These are phyloP conservation scores for Epizoanthus scotinus DNA, from an alignment of 92 coral and sea anemone species.

Conservation along the genomic window DNA sequence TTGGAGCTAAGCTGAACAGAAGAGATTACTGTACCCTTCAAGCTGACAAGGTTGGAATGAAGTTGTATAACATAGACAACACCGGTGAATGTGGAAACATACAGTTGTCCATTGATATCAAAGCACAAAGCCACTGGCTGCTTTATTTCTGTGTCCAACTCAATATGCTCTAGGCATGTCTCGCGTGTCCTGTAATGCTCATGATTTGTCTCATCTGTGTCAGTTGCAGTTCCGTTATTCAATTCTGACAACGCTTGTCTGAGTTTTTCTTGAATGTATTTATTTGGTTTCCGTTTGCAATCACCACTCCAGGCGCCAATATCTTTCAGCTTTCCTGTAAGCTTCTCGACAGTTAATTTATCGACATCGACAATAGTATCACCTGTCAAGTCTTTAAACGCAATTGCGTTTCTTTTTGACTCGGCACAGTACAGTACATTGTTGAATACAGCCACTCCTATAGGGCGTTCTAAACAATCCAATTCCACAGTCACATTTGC, in stretches of 20 bases:
- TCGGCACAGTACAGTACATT: conserved; percentile 54
- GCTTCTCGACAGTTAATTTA: conserved; percentile 54
- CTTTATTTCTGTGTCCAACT: conserved; percentile 43
- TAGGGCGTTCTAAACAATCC: conserved; percentile 52
- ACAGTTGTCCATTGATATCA: conserved; percentile 39
- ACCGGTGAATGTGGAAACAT: conserved; percentile 53
- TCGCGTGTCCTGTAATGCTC: background rate
- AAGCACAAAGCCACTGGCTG: conserved; percentile 55
- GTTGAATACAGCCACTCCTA: conserved; percentile 57
- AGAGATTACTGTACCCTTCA: conserved; percentile 46
- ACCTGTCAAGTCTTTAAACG: conserved; percentile 63
- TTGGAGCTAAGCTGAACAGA: conserved; percentile 51
- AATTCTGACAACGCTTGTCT: conserved; percentile 39
- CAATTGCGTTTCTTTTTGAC: conserved; percentile 57
- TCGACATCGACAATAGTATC: conserved; percentile 60
- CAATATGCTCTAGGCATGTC: too few relatives aligned
- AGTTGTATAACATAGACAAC: conserved; percentile 39
- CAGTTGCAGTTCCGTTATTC: conserved; percentile 14
- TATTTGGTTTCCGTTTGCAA: conserved; percentile 36
- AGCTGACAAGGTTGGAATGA: conserved; percentile 46
- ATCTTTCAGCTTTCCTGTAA: conserved; percentile 27
- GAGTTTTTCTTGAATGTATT: conserved; percentile 49
- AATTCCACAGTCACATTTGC: conserved; percentile 65
- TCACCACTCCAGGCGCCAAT: conserved; percentile 32
- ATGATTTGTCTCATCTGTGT: conserved; percentile 7